Evolutionary conservation across 53 echinoderm and acorn worm genomes (phyloP), one percentile per base, ranked within the genome.

Genomic region (Pentamera pediparva): DNA sequence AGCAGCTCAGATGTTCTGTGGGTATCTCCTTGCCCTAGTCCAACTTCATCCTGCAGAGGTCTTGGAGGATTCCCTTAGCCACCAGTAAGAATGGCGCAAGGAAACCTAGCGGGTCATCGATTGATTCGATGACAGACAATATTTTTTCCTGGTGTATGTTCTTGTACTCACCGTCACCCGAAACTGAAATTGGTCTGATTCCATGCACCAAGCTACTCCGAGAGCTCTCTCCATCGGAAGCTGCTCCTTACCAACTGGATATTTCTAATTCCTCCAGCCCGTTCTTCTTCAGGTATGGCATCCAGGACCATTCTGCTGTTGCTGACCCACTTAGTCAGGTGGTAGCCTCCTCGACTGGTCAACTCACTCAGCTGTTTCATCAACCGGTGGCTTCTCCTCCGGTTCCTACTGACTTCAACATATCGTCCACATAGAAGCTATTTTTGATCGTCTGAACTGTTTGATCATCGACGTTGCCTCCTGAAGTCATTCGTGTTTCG

Each of bases 51-150:
- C 35, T 5, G 12, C 81, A 76, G 22, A 80, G 37, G 22, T 84
- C 88, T 76, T 79, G 75, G 19, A 84, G 58, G 12, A 88, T 64
- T 28, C 43, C 57, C 62, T 88, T 88, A 6, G 88, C 83, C 19
- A 73, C 57, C 32, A 84, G 43, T 12, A 88, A 19, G 35, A 59
- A 63, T 5, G 88, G 81, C 6, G 78, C 39, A n/a, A 71, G 45
- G 30, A 77, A 78, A 41, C 87, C 87, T 3, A 73, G 34, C 0
- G 87, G 87, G 29, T 87, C 82, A 25, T 87, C 82, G 11, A 87
- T 58, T 32, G 87, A 78, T 2, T 56, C 33, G 9, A 87, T 73
- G 2, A 38, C 47, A 21, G 63, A 65, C 35, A 82, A 55, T 15
- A 83, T 64, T 13, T 78, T 30, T 59, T 59, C 29, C 59, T 59